A percentile compares a stretch with the other conserved stretches of the same genome.
phyloP scores from a whole-genome alignment of 2,888 invertebrate species.

The Thysanoteuthis rhombus region DNA sequence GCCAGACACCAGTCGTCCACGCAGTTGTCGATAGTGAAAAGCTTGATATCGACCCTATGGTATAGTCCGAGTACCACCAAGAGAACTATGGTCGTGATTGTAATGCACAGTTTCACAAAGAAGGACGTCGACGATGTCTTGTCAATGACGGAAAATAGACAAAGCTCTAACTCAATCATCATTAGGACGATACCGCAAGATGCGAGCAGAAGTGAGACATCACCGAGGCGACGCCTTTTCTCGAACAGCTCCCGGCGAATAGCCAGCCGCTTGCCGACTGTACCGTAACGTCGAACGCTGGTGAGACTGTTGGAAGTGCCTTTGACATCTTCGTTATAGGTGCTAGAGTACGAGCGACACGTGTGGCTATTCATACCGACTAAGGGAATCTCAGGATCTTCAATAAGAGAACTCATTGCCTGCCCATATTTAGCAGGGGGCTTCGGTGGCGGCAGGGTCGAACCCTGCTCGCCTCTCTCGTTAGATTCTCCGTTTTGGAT shows the following conservation, averaged over 20 bases:
- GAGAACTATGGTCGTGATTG: conserved; percentile 60
- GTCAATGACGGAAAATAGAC: conserved; percentile 47
- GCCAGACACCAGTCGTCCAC: conserved; percentile 66
- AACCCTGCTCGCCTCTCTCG: neutral
- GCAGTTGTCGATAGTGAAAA: conserved; percentile 65
- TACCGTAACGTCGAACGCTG: conserved; percentile 50
- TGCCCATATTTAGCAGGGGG: neutral
- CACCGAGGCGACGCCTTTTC: conserved; percentile 57
- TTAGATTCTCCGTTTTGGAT: neutral
- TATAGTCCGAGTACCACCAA: conserved; percentile 62
- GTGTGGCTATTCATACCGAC: conserved; percentile 60
- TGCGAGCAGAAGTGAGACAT: conserved; percentile 59
- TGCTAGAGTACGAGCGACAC: conserved; percentile 48
- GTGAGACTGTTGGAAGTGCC: conserved; percentile 31
- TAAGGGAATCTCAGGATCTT: conserved; percentile 63
- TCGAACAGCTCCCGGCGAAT: conserved; percentile 62
- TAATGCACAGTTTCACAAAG: conserved; percentile 59
- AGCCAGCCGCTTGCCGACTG: conserved; percentile 64
- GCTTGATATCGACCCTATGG: conserved; percentile 60
- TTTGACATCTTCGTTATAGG: conserved; percentile 39
- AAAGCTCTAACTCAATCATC: conserved; percentile 63
- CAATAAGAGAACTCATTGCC: conserved; percentile 59
- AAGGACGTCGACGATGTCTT: conserved; percentile 49
- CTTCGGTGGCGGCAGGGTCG: neutral
- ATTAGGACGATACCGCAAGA: conserved; percentile 62